Percentiles rank a stretch among this genome's conserved stretches.
Conservation (phyloP, 1,140 invertebrate species). For the Lerema accius region DNA sequence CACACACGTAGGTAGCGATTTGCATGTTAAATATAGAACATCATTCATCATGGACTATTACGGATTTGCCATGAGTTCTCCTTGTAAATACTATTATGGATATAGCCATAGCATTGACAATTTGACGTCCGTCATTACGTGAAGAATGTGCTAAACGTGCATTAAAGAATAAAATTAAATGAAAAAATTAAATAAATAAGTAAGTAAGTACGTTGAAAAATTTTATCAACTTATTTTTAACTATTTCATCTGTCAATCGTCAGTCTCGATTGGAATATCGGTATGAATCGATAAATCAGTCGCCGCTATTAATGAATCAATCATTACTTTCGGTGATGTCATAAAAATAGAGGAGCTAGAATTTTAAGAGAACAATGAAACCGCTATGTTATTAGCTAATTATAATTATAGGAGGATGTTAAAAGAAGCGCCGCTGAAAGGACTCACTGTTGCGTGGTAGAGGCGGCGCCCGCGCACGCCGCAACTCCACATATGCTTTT, state of each 20-base stretch:
- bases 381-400: conserved; percentile 43
- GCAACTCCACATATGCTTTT: conserved; percentile 53
- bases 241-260: too few relatives aligned
- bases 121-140: too few relatives aligned
- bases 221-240: too few relatives aligned
- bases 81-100: conserved; percentile 22
- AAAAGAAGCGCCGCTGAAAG: conserved; percentile 68
- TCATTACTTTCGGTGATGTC: conserved; percentile 1
- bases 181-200: too few relatives aligned
- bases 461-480: conserved; percentile 40
- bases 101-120: conserved; percentile 6
- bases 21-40: background rate
- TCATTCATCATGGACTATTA: background rate
- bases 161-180: too few relatives aligned
- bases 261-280: too few relatives aligned
- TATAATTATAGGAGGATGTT: conserved; percentile 42
- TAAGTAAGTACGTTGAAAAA: too few relatives aligned
- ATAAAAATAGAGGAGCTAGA: conserved; percentile 22
- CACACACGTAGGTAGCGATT: background rate
- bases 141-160: too few relatives aligned
- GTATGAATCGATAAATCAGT: too few relatives aligned
- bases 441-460: conserved; percentile 51
- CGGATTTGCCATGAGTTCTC: conserved; percentile 2
- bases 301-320: too few relatives aligned
- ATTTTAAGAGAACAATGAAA: conserved; percentile 24